A percentile compares a stretch with the other conserved stretches of the same genome.
These are phyloP conservation scores for Cyclina sinensis DNA, from an alignment of 1,140 invertebrate genomes.

Conservation along the genomic window DNA sequence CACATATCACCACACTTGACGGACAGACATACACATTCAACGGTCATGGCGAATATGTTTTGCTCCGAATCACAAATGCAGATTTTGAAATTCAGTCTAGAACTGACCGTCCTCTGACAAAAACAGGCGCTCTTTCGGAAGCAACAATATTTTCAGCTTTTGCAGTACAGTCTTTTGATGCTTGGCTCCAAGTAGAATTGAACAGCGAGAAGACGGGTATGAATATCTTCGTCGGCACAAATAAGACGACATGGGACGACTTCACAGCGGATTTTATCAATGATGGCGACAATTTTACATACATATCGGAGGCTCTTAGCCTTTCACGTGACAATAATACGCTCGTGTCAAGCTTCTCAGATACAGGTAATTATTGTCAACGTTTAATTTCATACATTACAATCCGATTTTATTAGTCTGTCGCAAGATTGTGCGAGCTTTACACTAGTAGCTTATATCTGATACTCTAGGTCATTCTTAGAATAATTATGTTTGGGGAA, in stretches of 20 bases:
- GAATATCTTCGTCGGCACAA: not conserved
- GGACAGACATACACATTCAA: conserved; percentile 71
- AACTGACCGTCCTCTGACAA: not conserved
- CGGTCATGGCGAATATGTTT: conserved; percentile 69
- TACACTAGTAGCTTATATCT: no score
- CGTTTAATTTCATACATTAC: no score
- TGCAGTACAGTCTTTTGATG: not conserved
- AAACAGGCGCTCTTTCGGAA: not conserved
- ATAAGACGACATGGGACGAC: not conserved
- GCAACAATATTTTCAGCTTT: conserved; percentile 39
- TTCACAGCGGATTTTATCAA: conserved; percentile 8
- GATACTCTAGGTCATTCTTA: no score
- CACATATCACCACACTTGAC: conserved; percentile 73
- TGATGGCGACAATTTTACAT: not conserved
- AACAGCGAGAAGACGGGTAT: not conserved
- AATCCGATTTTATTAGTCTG: no score
- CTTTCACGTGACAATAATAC: not conserved
- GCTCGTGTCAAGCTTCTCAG: not conserved
- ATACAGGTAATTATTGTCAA: no score
- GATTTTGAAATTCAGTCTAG: conserved; percentile 22
- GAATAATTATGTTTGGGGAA: no score
- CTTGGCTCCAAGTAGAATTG: conserved; percentile 32
- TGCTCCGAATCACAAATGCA: conserved; percentile 38
- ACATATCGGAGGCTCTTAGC: not conserved
- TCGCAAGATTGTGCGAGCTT: no score